phyloP scores from a whole-genome alignment of 2,888 invertebrate species.

The Temnothorax ravouxi region DNA sequence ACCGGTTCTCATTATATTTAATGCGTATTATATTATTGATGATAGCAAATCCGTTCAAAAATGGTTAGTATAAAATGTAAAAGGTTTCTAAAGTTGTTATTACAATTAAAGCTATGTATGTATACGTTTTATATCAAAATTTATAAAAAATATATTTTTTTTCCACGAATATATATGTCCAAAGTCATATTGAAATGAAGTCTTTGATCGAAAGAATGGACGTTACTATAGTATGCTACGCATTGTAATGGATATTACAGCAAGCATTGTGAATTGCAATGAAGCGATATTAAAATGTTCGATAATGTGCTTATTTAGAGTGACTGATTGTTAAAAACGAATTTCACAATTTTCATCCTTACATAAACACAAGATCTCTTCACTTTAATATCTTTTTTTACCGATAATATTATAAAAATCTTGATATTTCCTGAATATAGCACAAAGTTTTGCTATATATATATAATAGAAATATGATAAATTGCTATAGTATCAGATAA shows the following conservation, averaged over 20 bases:
- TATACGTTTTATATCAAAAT: slow-evolving; percentile 70
- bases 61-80: slow-evolving; percentile 49
- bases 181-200: slow-evolving; percentile 32
- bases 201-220: slow-evolving; percentile 32
- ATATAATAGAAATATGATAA: slow-evolving; percentile 12
- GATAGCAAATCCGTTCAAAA: slow-evolving; percentile 63
- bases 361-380: neutral
- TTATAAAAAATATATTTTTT: slow-evolving; percentile 71
- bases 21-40: slow-evolving; percentile 34
- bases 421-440: neutral
- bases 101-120: slow-evolving; percentile 40
- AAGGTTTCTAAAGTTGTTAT: slow-evolving; percentile 52
- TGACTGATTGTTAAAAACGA: slow-evolving; percentile 1
- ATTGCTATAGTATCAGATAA: slow-evolving; percentile 6
- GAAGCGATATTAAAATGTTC: slow-evolving; percentile 22
- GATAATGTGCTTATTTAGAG: neutral
- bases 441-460: neutral
- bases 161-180: slow-evolving; percentile 44
- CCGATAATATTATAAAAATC: slow-evolving; percentile 20
- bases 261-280: slow-evolving; percentile 20
- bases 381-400: neutral
- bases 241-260: slow-evolving; percentile 33
- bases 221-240: neutral
- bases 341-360: slow-evolving; percentile 3
- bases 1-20: slow-evolving; percentile 55